A percentile compares a stretch with the other conserved stretches of the same genome.
These are phyloP conservation scores for Coccyzus lansbergi DNA, from an alignment of 2,797 vertebrate species.

Conservation along the genomic window DNA sequence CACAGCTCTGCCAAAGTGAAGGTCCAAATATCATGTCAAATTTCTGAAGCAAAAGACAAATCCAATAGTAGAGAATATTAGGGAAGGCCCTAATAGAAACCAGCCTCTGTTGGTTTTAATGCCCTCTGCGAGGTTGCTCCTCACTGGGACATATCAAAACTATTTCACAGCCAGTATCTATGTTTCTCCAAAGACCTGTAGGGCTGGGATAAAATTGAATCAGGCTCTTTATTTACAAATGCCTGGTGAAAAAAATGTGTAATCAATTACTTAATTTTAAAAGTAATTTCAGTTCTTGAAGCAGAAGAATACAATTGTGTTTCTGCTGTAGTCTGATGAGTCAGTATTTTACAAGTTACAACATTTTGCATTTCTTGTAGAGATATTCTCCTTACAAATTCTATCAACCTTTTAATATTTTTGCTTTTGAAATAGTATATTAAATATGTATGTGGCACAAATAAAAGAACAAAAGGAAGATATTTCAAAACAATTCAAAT, in stretches of 20 bases:
- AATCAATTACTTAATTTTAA: neutral
- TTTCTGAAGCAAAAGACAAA: neutral
- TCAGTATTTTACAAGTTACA: neutral
- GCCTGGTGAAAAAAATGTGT: neutral
- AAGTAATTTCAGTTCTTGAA: neutral
- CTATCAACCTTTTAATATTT: neutral
- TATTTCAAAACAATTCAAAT: neutral
- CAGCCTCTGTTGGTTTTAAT: neutral
- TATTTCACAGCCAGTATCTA: neutral
- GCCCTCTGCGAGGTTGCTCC: neutral
- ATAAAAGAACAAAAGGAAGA: neutral
- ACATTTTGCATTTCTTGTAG: neutral
- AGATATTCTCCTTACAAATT: neutral
- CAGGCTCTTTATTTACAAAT: neutral
- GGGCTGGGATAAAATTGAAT: neutral
- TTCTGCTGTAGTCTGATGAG: neutral
- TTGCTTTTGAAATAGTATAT: neutral
- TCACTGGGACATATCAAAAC: neutral
- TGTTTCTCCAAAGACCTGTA: neutral
- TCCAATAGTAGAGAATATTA: neutral
- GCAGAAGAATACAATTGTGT: neutral
- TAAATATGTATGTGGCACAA: neutral
- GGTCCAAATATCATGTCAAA: neutral
- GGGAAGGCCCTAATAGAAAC: neutral
- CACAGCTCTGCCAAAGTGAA: neutral